A percentile compares a stretch with the other conserved stretches of the same genome.
phyloP scores from a whole-genome alignment of 2,113 vertebrate genomes.

The Phyllostomus discolor region DNA sequence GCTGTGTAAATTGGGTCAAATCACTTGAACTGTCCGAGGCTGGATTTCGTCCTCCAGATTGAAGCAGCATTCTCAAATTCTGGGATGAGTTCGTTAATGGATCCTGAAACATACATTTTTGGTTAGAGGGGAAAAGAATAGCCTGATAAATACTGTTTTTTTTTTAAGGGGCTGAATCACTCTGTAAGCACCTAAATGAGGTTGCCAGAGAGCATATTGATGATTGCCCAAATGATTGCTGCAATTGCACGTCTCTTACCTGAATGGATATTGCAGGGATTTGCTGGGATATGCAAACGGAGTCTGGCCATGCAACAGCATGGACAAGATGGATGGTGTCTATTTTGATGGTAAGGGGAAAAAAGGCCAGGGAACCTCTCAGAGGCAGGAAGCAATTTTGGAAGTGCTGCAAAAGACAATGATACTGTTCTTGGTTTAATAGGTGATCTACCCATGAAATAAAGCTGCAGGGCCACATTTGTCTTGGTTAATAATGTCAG shows the following conservation, averaged over 20 bases:
- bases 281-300: neutral
- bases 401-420: constrained; percentile 53
- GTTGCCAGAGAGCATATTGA: neutral
- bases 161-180: neutral
- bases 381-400: constrained; percentile 54
- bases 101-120: neutral
- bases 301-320: neutral
- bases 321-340: neutral
- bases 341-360: constrained; percentile 37
- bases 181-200: neutral
- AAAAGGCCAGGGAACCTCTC: constrained; percentile 55
- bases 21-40: neutral
- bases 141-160: neutral
- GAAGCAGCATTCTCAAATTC: neutral
- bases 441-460: constrained; percentile 64
- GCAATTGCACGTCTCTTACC: neutral
- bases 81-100: neutral
- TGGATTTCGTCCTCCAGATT: neutral
- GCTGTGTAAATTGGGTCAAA: neutral
- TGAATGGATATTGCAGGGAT: neutral
- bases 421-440: constrained; percentile 69
- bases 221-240: neutral
- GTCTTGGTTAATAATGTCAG: constrained; percentile 75
- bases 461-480: constrained; percentile 72
- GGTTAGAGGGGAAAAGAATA: neutral